Conservation (phyloP, 2,888 invertebrate genomes). For the Drosophila cognata region DNA sequence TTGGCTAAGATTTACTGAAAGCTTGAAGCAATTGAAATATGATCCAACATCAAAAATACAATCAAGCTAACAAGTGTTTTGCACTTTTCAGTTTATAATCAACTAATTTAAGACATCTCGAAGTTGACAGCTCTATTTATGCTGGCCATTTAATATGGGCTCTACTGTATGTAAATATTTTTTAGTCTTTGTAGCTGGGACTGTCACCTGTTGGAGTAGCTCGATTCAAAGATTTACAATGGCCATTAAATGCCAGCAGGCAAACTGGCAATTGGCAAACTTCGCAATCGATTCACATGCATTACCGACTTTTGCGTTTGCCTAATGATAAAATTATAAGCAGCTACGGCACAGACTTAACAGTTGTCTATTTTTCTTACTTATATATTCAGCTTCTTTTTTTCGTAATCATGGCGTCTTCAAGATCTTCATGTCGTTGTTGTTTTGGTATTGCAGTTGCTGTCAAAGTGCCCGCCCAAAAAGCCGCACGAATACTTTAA, state of each 20-base stretch:
- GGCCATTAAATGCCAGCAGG: slow-evolving; percentile 62
- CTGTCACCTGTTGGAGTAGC: slow-evolving; percentile 49
- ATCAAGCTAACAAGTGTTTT: background rate
- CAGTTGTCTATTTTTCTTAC: slow-evolving; percentile 4
- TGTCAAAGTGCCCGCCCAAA: slow-evolving; percentile 38
- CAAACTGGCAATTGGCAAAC: slow-evolving; percentile 47
- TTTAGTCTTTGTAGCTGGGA: slow-evolving; percentile 1
- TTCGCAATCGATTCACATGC: slow-evolving; percentile 45
- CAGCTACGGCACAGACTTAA: slow-evolving; percentile 24
- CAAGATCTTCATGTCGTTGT: background rate
- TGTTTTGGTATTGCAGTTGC: background rate
- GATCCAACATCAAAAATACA: background rate
- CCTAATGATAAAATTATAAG: slow-evolving; percentile 63
- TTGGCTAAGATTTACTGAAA: background rate
- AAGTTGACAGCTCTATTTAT: background rate
- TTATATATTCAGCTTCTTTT: background rate
- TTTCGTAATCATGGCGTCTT: slow-evolving; percentile 14
- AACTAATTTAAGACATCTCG: background rate
- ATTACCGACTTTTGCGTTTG: slow-evolving; percentile 38
- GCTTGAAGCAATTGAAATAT: background rate
- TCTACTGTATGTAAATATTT: slow-evolving; percentile 37
- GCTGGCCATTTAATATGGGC: slow-evolving; percentile 2
- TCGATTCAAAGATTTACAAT: slow-evolving; percentile 54
- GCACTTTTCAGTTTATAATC: background rate
- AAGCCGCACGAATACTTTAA: slow-evolving; percentile 53